Evolutionary conservation across 2,888 invertebrate species (phyloP), one percentile per base, ranked within the genome.

Genomic region (Acleris laterana): DNA sequence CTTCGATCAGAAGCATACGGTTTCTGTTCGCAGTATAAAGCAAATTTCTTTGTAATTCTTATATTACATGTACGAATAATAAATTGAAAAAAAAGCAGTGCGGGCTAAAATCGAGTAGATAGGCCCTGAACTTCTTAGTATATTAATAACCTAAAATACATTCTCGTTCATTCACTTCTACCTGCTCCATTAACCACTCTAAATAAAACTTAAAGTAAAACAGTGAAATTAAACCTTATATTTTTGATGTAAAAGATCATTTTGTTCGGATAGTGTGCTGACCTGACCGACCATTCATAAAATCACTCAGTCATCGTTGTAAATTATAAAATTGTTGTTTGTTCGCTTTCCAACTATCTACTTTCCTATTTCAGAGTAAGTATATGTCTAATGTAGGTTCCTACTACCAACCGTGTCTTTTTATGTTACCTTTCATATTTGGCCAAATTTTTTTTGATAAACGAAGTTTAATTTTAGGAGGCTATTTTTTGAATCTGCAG

Each of bases 251-350:
- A 57, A 32, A 51, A 19, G 1, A 46, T 11, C 17, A 22, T 61
- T 28, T 65, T 32, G 46, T 44, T 48, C 5, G 28, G 49, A 22
- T 11, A 19, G 16, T 55, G 9, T 11, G 22, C 38, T 60, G 55
- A 66, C 66, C 61, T 52, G 57, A 57, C n/a, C 55, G 49, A 20
- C 48, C 46, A 66, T 62, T 66, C 51, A 57, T 61, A 66, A 51
- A 66, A 62, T n/a, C 46, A 57, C 57, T n/a, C 25, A 62, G 66
- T 66, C 66, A 66, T 66, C 61, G 51, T 16, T 25, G 51, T 66
- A 66, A 66, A 66, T 62, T 66, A 56, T 62, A 62, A 61, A 57
- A 66, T 57, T 57, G 61, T 62, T 62, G 61, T 56, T 65, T 51
- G 51, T 61, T 61, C 42, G 32, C 65, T 65, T 65, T 57, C 66